phyloP scores from a whole-genome alignment of 2,888 invertebrate species.

The Hermaeophaga mercurialis region DNA sequence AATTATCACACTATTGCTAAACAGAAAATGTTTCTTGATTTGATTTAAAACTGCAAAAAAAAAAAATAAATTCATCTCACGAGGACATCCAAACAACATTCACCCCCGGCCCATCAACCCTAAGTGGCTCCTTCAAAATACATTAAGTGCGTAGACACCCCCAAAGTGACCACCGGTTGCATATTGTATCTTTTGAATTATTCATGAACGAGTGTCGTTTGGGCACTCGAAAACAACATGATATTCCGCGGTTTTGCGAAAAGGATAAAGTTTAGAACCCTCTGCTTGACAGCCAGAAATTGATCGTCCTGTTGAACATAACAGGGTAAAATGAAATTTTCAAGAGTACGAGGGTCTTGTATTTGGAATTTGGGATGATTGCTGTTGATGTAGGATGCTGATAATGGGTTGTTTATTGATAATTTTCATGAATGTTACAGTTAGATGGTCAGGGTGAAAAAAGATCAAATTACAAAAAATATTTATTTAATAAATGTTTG shows the following conservation, averaged over 20 bases:
- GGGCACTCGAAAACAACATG: constrained; percentile 30
- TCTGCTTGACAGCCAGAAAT: constrained; percentile 24
- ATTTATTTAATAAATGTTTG: too few relatives aligned
- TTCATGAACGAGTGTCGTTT: constrained; percentile 40
- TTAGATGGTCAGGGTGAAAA: too few relatives aligned
- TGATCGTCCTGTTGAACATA: constrained; percentile 18
- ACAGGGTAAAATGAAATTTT: constrained; percentile 17
- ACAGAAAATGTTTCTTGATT: too few relatives aligned
- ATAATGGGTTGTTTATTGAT: too few relatives aligned
- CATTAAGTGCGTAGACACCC: constrained; percentile 34
- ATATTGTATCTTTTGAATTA: constrained; percentile 45
- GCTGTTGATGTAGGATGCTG: neutral
- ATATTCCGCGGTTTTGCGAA: constrained; percentile 25
- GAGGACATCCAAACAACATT: neutral
- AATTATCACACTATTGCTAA: too few relatives aligned
- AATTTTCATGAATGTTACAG: too few relatives aligned
- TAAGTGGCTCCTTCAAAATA: constrained; percentile 23
- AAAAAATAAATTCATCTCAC: constrained; percentile 3
- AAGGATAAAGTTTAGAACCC: constrained; percentile 24
- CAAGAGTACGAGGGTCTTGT: constrained; percentile 6
- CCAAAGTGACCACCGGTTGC: constrained; percentile 47
- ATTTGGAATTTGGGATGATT: neutral
- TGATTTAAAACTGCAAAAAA: too few relatives aligned
- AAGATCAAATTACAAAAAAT: too few relatives aligned
- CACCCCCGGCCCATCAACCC: constrained; percentile 7